Percentiles rank a stretch among this genome's conserved stretches.
Conservation (phyloP, 2,797 vertebrate species). For the Phoeniculus purpureus region DNA sequence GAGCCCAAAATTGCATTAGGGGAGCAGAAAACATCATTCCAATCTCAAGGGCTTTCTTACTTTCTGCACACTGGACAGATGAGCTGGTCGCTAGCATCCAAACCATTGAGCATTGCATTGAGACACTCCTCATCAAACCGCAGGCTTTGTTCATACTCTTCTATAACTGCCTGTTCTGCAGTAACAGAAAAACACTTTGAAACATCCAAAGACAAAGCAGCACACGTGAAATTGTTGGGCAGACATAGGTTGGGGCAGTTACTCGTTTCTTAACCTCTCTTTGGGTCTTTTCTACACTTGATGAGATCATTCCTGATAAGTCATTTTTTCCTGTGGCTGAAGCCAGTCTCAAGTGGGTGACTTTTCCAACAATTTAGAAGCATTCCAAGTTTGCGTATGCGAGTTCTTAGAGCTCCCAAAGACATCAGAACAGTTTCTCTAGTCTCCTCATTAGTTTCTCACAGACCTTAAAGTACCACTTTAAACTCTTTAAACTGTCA, state of each 20-base stretch:
- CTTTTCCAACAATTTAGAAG: background rate
- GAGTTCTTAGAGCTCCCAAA: background rate
- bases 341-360: accelerated
- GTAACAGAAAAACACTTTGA: background rate
- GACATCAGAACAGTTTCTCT: background rate
- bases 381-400: background rate
- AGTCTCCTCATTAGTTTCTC: background rate
- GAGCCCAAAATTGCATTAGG: background rate
- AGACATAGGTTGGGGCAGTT: no score
- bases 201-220: background rate
- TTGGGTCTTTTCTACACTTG: background rate
- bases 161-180: conserved; percentile 85
- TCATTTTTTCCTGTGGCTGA: accelerated
- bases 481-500: background rate
- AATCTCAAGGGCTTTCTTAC: conserved; percentile 74
- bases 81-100: conserved; percentile 78
- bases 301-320: background rate
- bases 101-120: conserved; percentile 81
- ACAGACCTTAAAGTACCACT: background rate
- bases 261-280: background rate
- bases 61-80: conserved; percentile 90
- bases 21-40: background rate
- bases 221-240: background rate
- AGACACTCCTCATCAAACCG: conserved; percentile 88
- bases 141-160: conserved; percentile 86